These are phyloP conservation scores for Microcebus ravelobensis DNA, from an alignment of 2,113 vertebrate genomes.

Conservation along the genomic window DNA sequence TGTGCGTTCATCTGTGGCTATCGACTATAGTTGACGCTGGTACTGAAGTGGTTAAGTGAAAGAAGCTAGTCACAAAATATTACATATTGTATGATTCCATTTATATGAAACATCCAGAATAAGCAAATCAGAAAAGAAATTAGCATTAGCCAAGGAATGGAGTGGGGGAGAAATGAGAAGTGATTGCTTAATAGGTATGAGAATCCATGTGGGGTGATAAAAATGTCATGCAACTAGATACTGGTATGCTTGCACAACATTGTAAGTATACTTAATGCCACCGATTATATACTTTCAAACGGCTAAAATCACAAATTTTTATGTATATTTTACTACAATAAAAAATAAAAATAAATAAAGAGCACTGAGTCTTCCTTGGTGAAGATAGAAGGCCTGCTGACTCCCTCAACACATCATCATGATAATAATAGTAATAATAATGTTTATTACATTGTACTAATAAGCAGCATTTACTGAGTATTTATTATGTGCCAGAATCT, in stretches of 20 bases:
- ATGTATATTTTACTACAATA: neutral
- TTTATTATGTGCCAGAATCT: neutral
- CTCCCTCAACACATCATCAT: neutral
- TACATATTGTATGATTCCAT: neutral
- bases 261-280: neutral
- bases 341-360: neutral
- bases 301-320: neutral
- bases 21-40: too few relatives aligned
- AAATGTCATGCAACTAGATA: neutral
- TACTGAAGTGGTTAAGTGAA: neutral
- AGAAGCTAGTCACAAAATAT: neutral
- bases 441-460: neutral
- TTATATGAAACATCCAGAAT: neutral
- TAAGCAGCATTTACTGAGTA: neutral
- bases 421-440: neutral
- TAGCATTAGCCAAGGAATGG: neutral
- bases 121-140: neutral
- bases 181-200: neutral
- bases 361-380: neutral
- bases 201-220: neutral
- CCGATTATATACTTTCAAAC: neutral
- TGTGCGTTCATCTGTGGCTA: too few relatives aligned
- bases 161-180: neutral
- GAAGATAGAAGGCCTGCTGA: neutral
- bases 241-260: neutral